Evolutionary conservation across 53 echinoderm and acorn worm genomes (phyloP), one percentile per base, ranked within the genome.

Genomic region (Holothuria leucospilota): DNA sequence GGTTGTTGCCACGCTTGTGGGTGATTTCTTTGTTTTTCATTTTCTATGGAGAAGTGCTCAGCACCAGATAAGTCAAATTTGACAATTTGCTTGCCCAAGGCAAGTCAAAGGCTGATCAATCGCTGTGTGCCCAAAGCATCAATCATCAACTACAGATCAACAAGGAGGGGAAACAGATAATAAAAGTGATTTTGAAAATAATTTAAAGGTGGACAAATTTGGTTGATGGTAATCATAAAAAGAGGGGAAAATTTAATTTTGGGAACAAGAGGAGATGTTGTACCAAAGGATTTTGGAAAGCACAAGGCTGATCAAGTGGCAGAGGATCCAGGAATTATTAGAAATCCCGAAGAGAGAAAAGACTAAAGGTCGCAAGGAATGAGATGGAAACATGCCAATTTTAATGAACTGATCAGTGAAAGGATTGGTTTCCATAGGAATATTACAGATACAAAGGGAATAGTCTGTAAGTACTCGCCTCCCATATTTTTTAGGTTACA

Each of bases 401-500:
- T 98, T 84, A 98, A 98, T 68, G 95, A 98, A 69, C 82, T 98
- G 18, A 90, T 95, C 85, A 98, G 99, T 66, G 89, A 83, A 27
- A 89, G 95, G 53, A 86, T 98, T n/a, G 99, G 99, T 20, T 87
- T 84, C 18, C 99, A 98, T 78, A 84, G 95, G 29, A 93, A 93
- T 73, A 63, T 93, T 14, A 91, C 92, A 9, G 99, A 98, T 84
- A 91, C 99, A 51, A 93, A n/a, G n/a, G 99, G 46, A 93, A 97
- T 84, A 62, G 90, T 59, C 77, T 98, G 99, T 98, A 89, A 93
- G 99, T 95, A 74, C 24, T 70, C n/a, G 20, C 10, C 39, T 67
- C 10, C 30, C 15, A 26, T 16, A 23, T 67, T 67, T 30, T 6
- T 26, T n/a, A n/a, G 8, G 46, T 46, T 46, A 46, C 46, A 46